Conservation (phyloP, 2,888 invertebrate genomes). For the Ochropleura plecta region DNA sequence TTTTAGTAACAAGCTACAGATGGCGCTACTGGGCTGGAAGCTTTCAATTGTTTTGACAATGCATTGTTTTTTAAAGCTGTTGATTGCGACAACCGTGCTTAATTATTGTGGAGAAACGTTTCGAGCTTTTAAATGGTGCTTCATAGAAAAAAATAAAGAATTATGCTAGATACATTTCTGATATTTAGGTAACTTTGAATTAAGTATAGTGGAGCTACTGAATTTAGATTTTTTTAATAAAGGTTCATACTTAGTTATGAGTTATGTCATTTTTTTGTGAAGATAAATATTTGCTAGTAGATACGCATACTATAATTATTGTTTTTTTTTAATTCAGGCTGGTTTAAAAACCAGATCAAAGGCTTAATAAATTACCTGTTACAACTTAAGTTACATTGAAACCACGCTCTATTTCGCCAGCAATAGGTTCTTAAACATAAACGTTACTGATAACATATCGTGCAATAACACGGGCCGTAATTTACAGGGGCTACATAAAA, state of each 20-base stretch:
- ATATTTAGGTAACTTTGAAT: background rate
- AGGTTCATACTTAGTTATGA: background rate
- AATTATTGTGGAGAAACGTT: background rate
- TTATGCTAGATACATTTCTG: background rate
- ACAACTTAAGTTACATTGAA: constrained; percentile 9
- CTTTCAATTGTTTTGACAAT: background rate
- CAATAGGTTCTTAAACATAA: constrained; percentile 33
- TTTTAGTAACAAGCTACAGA: constrained; percentile 4
- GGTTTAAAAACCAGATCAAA: background rate
- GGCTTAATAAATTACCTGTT: background rate
- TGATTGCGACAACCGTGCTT: background rate
- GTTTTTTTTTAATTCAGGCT: background rate
- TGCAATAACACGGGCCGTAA: constrained; percentile 39
- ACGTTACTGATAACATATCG: constrained; percentile 39
- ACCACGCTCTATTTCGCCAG: constrained; percentile 4
- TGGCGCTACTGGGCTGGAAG: constrained; percentile 22
- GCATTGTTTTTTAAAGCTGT: background rate
- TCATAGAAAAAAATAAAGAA: background rate
- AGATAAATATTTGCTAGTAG: background rate
- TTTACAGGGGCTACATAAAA: constrained; percentile 38
- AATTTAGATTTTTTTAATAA: background rate
- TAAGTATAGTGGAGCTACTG: background rate
- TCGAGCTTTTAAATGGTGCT: background rate
- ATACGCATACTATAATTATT: background rate
- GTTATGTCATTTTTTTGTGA: too few species aligned